A percentile compares a stretch with the other conserved stretches of the same genome.
Evolutionary conservation across 2,888 invertebrate species (phyloP).

Genomic region (Iphiclides podalirius): DNA sequence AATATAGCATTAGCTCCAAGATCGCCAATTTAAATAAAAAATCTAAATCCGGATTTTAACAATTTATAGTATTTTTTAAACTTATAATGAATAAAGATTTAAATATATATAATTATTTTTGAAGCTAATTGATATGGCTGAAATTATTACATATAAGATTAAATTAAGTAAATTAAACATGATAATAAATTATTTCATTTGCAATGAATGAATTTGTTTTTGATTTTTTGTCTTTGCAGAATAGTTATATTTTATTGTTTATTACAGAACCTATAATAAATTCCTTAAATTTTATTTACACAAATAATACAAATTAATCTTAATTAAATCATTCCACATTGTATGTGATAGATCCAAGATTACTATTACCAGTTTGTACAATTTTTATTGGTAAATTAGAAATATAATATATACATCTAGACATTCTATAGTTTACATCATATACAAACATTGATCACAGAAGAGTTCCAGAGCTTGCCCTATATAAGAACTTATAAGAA

Average conservation of each 20-base stretch:
- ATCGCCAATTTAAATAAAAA: too few species aligned
- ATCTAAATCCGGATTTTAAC: too few species aligned
- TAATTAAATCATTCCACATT: conserved; percentile 35
- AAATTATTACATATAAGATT: too few species aligned
- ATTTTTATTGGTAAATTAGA: conserved; percentile 23
- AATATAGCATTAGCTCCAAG: too few species aligned
- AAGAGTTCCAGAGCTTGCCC: conserved; percentile 75
- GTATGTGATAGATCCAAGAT: conserved; percentile 34
- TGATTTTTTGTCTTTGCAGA: too few species aligned
- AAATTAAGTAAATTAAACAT: neutral
- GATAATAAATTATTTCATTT: too few species aligned
- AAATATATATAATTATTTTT: too few species aligned
- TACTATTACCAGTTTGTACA: conserved; percentile 40
- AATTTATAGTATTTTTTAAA: too few species aligned
- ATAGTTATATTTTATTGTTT: too few species aligned
- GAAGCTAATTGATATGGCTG: too few species aligned
- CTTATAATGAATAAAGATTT: too few species aligned
- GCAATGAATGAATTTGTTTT: too few species aligned
- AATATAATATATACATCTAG: conserved; percentile 16
- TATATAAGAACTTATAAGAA: conserved; percentile 36
- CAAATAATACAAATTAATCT: conserved; percentile 22
- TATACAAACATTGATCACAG: conserved; percentile 75
- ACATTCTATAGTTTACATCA: conserved; percentile 34
- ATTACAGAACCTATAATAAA: neutral
- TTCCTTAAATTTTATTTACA: conserved; percentile 20